These are phyloP conservation scores for Sparidentex hasta DNA, from an alignment of 2,797 vertebrate species.

Conservation along the genomic window DNA sequence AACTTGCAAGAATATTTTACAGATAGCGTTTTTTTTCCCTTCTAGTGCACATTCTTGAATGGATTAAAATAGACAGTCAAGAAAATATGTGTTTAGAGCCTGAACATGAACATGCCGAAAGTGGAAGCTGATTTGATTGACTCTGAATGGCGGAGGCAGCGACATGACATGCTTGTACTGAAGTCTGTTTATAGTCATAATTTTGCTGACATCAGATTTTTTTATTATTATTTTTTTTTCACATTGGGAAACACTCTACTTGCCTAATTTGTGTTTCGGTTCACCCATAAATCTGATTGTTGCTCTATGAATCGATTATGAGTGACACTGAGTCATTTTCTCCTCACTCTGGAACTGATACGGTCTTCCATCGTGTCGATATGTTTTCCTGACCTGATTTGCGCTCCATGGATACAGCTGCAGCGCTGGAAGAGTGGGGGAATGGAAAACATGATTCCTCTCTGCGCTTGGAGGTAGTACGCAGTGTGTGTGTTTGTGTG, in stretches of 20 bases:
- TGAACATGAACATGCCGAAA: background rate
- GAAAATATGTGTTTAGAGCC: background rate
- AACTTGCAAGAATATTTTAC: conserved; percentile 26
- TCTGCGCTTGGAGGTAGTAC: conserved; percentile 46
- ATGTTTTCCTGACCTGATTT: conserved; percentile 73
- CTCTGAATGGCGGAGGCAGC: background rate
- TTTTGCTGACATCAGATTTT: conserved; percentile 15
- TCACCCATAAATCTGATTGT: conserved; percentile 19
- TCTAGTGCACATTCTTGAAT: background rate
- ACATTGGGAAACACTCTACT: conserved; percentile 11
- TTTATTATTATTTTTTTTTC: background rate
- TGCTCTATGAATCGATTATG: conserved; percentile 6
- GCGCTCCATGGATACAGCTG: conserved; percentile 70
- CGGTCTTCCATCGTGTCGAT: conserved; percentile 54
- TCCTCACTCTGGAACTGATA: conserved; percentile 40
- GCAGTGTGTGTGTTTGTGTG: background rate
- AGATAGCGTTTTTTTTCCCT: background rate
- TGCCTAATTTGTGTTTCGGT: background rate
- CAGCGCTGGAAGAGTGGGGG: conserved; percentile 38
- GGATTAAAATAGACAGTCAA: background rate
- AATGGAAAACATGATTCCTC: conserved; percentile 72
- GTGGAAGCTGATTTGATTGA: background rate
- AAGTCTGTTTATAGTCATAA: conserved; percentile 18
- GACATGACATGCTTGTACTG: background rate
- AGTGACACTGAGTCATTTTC: conserved; percentile 37